Evolutionary conservation across 1,140 invertebrate genomes (phyloP).

Genomic region (Planococcus citri): DNA sequence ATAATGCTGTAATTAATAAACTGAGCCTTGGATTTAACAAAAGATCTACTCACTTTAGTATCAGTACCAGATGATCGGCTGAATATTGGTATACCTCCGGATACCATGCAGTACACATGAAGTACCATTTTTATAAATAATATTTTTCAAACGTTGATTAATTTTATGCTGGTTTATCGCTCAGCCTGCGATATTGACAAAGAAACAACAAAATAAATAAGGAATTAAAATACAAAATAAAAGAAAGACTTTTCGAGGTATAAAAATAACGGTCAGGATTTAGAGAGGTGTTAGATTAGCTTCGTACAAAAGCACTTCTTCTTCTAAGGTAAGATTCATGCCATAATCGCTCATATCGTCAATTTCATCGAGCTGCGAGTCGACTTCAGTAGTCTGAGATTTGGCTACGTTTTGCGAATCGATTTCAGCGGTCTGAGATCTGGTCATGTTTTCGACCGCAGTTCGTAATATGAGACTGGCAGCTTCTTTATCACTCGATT

Average conservation of each 20-base stretch:
- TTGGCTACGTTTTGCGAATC: no score
- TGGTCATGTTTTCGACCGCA: no score
- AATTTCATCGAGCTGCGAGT: no score
- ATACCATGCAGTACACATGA: conserved; percentile 51
- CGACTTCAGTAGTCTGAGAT: no score
- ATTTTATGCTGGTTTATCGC: not conserved
- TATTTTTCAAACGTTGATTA: not conserved
- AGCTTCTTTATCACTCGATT: no score
- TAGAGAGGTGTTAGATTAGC: no score
- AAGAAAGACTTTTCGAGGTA: not conserved
- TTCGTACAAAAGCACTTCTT: no score
- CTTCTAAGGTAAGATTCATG: no score
- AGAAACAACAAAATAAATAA: not conserved
- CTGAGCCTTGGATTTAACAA: conserved; percentile 1
- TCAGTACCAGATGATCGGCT: conserved; percentile 50
- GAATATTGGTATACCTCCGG: conserved; percentile 58
- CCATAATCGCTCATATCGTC: no score
- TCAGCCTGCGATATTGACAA: not conserved
- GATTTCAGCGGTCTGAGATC: no score
- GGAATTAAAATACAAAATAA: not conserved
- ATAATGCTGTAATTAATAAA: not conserved
- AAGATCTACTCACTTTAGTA: conserved; percentile 41
- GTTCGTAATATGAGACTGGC: no score
- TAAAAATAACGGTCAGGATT: no score
- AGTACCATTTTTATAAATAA: conserved; percentile 45